Conservation (phyloP, 1,140 invertebrate species). For the Calosoma granatense region DNA sequence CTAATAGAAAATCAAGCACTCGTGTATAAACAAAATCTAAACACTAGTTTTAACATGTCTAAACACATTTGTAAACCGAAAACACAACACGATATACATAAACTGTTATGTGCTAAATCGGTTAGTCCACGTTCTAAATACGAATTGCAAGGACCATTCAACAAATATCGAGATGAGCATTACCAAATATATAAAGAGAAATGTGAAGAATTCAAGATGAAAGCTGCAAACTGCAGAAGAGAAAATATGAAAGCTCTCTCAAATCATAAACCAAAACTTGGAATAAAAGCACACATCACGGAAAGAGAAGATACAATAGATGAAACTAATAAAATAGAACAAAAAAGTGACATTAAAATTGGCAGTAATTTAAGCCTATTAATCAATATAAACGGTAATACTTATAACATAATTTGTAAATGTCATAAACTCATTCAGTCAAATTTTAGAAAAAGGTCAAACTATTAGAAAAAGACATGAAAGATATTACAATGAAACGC, state of each 20-base stretch:
- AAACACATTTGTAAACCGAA: neutral
- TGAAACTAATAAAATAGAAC: slow-evolving; percentile 2
- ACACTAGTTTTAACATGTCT: neutral
- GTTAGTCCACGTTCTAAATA: slow-evolving; percentile 8
- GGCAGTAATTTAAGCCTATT: no score
- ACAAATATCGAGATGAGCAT: slow-evolving; percentile 20
- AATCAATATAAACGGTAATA: no score
- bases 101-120: neutral
- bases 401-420: no score
- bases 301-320: slow-evolving; percentile 12
- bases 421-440: no score
- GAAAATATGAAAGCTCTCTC: slow-evolving; percentile 14
- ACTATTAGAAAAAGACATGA: slow-evolving; percentile 9
- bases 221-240: slow-evolving; percentile 17
- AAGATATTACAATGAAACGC: slow-evolving; percentile 13
- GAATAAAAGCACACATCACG: slow-evolving; percentile 13
- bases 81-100: neutral
- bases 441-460: slow-evolving; percentile 12
- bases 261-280: slow-evolving; percentile 7
- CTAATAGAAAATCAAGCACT: no score
- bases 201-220: slow-evolving; percentile 15
- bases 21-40: no score
- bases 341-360: no score
- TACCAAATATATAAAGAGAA: slow-evolving; percentile 20
- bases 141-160: slow-evolving; percentile 17